Base-by-base conservation (phyloP, 2,113 vertebrate genomes). In the Crocuta crocuta region DNA sequence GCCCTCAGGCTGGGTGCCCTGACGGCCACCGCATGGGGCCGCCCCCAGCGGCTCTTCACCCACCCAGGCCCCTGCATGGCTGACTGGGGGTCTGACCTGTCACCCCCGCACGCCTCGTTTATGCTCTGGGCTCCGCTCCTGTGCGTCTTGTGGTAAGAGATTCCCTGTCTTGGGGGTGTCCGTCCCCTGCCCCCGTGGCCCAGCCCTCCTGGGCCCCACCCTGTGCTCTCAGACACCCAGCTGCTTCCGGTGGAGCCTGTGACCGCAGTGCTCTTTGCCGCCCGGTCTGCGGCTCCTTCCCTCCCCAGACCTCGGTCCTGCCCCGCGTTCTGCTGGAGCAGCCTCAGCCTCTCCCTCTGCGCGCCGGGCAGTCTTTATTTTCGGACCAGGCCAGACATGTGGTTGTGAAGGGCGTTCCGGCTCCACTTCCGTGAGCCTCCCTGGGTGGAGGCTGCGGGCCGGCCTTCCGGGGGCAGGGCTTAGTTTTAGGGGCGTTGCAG, bases 71-170 rank as follows among this genome's bases (percentile, higher is more conserved):
- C 13, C 0, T 4, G 58, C 55, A 8, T 8, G 10, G 63, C 43
- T 78, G 4, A 33, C 39, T 48, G 13, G 16, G 55, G 28, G 21
- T 28, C 50, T 43, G 53, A 13, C 23, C 2, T 12, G 17, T 81
- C 7, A 2, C 10, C 16, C 11, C 28, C 0, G 5, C 9, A 1
- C 23, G 24, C 53, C 19, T 74, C 26, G 0, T 39, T 39, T 61
- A 7, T 3, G 17, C n/a, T 31, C 68, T 33, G 6, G 39, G 61
- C 61, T 35, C 10, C 43, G 35, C 1, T 0, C 23, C 6, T 2
- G 1, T n/a, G n/a, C 21, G 3, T 2, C 39, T 28, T 15, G 31
- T 10, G 0, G 55, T 5, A 0, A 48, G 63, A 35, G 9, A 3
- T 4, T 5, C 0, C 0, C 83, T 24, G 58, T 43, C 73, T 31